Evolutionary conservation across 2,888 invertebrate genomes (phyloP).

Genomic region (Thelaira solivaga): DNA sequence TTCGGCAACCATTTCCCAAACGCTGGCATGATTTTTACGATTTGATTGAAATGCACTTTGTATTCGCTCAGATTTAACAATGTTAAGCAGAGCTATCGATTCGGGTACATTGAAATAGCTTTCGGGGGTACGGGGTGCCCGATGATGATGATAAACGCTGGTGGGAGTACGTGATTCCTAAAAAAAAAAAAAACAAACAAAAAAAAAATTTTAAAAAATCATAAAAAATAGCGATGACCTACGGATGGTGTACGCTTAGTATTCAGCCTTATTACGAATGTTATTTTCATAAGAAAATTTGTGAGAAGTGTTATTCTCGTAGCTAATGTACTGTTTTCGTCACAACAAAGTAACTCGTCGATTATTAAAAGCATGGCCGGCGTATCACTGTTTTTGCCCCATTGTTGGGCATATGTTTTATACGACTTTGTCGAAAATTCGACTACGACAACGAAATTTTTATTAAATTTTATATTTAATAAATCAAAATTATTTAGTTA

Average conservation of each 20-base stretch:
- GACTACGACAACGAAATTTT: too few species aligned
- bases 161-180: slow-evolving; percentile 72
- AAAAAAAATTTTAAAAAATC: not conserved
- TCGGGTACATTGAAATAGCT: slow-evolving; percentile 77
- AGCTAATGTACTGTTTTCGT: too few species aligned
- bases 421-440: too few species aligned
- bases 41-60: slow-evolving; percentile 77
- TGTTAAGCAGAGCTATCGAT: slow-evolving; percentile 75
- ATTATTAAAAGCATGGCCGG: too few species aligned
- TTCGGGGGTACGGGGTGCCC: slow-evolving; percentile 76
- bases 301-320: too few species aligned
- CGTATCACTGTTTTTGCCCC: too few species aligned
- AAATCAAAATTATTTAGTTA: too few species aligned
- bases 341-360: too few species aligned
- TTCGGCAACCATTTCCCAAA: slow-evolving; percentile 77
- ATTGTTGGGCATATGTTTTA: too few species aligned
- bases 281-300: too few species aligned
- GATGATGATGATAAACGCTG: slow-evolving; percentile 74
- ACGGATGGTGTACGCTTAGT: not conserved
- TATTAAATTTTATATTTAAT: too few species aligned
- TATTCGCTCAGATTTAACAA: slow-evolving; percentile 76
- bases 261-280: too few species aligned
- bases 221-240: not conserved
- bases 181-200: not conserved
- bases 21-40: slow-evolving; percentile 76